Evolutionary conservation across 2,113 vertebrate species (phyloP).

Genomic region (Pygoscelis antarcticus): DNA sequence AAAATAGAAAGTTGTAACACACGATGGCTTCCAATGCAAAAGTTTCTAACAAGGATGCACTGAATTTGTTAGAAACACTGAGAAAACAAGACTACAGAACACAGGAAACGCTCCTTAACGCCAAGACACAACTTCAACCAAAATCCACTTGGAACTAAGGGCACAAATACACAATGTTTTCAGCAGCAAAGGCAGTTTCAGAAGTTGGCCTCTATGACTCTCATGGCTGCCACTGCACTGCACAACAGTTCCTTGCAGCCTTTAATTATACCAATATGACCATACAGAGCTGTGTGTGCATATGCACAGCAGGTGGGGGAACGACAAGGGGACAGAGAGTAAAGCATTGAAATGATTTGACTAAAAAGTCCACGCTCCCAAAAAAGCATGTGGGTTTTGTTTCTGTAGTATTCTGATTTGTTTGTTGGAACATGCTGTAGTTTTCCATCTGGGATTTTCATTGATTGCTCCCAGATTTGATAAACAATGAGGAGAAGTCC

Average conservation of each 20-base stretch:
- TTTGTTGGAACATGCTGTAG: not conserved
- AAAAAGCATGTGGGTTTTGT: not conserved
- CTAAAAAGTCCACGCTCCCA: not conserved
- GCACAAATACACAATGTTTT: not conserved
- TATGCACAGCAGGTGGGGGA: not conserved
- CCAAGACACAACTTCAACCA: not conserved
- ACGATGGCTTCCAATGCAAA: not conserved
- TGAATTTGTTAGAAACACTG: not conserved
- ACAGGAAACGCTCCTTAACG: not conserved
- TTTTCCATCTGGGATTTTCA: not conserved
- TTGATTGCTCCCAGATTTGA: not conserved
- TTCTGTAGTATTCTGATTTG: not conserved
- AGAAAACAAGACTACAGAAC: not conserved
- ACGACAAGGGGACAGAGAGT: not conserved
- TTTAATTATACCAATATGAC: not conserved
- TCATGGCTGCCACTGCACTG: not conserved
- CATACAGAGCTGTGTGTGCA: not conserved
- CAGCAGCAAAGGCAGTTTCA: not conserved
- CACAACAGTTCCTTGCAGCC: not conserved
- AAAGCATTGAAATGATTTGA: not conserved
- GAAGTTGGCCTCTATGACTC: not conserved
- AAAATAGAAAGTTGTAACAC: slow-evolving; percentile 2
- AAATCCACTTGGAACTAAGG: not conserved
- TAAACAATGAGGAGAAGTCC: not conserved
- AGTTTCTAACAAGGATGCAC: not conserved